A percentile compares a stretch with the other conserved stretches of the same genome.
Evolutionary conservation across 2,113 vertebrate genomes (phyloP).

Genomic region (Crotophaga sulcirostris): DNA sequence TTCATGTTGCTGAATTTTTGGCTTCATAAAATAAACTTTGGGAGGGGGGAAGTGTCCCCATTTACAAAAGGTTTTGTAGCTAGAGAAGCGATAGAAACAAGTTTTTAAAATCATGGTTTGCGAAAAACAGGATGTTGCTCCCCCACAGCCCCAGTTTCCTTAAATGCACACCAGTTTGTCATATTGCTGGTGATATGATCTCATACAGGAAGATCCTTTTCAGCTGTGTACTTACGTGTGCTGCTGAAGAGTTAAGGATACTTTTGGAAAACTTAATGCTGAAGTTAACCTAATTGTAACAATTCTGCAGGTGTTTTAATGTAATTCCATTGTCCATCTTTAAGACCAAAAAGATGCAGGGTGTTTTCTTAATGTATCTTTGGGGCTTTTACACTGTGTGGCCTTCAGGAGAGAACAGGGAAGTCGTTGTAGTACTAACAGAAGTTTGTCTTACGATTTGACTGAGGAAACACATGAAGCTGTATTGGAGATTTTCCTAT

Average conservation of each 20-base stretch:
- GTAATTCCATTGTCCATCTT: background rate
- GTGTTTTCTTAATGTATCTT: background rate
- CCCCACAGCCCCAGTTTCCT: slow-evolving; percentile 20
- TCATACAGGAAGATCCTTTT: background rate
- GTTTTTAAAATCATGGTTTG: background rate
- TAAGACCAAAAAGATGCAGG: background rate
- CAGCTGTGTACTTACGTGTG: background rate
- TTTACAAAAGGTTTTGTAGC: background rate
- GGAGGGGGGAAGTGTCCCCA: background rate
- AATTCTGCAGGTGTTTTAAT: rapidly evolving
- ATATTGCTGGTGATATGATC: background rate
- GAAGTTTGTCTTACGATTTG: background rate
- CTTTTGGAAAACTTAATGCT: background rate
- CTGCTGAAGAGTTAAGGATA: background rate
- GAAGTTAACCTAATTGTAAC: background rate
- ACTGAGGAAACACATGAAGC: background rate
- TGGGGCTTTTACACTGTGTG: rapidly evolving
- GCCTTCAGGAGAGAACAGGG: background rate
- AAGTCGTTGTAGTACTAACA: background rate
- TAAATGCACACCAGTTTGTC: slow-evolving; percentile 6
- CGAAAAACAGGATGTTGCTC: background rate
- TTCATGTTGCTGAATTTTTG: slow-evolving; percentile 46
- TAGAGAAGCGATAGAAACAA: background rate
- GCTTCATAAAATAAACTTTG: background rate
- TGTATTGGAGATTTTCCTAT: background rate